Evolutionary conservation across 30 jellyfish, hydroid and myxozoan genomes (phyloP).

Genomic region (Pelagia noctiluca): DNA sequence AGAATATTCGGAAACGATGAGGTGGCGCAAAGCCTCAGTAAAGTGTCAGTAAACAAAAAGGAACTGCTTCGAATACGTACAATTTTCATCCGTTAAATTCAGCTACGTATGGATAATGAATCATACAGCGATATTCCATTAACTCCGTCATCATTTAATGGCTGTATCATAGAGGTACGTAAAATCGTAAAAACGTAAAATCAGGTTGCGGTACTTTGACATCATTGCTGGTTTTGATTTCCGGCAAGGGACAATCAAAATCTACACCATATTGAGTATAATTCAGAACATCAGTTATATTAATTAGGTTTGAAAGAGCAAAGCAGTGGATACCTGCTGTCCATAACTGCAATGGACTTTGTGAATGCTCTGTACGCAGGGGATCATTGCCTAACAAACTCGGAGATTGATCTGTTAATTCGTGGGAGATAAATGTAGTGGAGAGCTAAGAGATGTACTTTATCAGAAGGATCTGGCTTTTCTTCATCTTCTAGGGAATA

Average conservation of each 20-base stretch:
- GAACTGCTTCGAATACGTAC: too few relatives aligned
- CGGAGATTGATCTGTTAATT: slow-evolving; percentile 4
- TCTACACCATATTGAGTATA: slow-evolving; percentile 15
- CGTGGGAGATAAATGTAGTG: slow-evolving; percentile 12
- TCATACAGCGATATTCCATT: not conserved
- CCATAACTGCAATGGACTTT: slow-evolving; percentile 33
- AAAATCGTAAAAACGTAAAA: not conserved
- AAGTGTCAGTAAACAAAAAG: too few relatives aligned
- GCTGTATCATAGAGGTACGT: not conserved
- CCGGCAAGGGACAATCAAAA: slow-evolving; percentile 13
- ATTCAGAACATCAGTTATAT: not conserved
- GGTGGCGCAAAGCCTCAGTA: too few relatives aligned
- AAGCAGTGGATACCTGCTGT: slow-evolving; percentile 21
- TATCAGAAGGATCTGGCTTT: slow-evolving; percentile 21
- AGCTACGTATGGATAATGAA: too few relatives aligned
- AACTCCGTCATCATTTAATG: not conserved
- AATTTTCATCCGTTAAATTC: too few relatives aligned
- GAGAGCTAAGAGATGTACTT: slow-evolving; percentile 31
- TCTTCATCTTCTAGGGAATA: slow-evolving; percentile 33
- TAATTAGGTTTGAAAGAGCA: not conserved
- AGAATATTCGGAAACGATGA: not conserved
- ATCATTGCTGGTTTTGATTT: slow-evolving; percentile 6
- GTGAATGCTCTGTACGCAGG: slow-evolving; percentile 13
- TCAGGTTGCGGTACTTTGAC: slow-evolving; percentile 7
- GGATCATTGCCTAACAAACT: slow-evolving; percentile 12